These are phyloP conservation scores for Australoheros scitulus DNA, from an alignment of 2,113 vertebrate genomes.

Conservation along the genomic window DNA sequence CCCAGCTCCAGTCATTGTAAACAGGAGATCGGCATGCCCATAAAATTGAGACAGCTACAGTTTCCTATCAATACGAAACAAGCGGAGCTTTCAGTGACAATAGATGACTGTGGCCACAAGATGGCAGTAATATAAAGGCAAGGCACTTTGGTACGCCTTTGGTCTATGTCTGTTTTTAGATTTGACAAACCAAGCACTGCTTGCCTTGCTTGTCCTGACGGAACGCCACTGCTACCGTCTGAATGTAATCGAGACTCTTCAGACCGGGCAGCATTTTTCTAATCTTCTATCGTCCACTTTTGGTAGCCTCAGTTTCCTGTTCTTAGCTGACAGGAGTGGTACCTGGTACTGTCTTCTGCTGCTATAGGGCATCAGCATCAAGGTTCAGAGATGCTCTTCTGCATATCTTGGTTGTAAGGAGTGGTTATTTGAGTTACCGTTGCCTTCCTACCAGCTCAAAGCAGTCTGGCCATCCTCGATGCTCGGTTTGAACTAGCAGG, in stretches of 20 bases:
- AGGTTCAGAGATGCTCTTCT: background rate
- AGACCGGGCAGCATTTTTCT: background rate
- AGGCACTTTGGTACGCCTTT: too few relatives aligned
- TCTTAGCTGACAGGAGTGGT: background rate
- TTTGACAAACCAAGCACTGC: too few relatives aligned
- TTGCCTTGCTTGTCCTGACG: too few relatives aligned
- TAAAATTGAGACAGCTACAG: too few relatives aligned
- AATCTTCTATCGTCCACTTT: background rate
- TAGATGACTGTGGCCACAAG: too few relatives aligned
- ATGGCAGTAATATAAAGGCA: too few relatives aligned
- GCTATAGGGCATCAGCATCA: background rate
- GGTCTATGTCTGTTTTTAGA: too few relatives aligned
- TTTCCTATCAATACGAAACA: too few relatives aligned
- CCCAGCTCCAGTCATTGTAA: too few relatives aligned
- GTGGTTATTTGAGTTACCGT: background rate
- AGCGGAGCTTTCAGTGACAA: too few relatives aligned
- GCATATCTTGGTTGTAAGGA: background rate
- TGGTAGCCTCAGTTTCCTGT: background rate
- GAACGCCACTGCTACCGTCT: too few relatives aligned
- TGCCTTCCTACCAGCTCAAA: background rate
- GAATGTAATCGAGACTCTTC: background rate
- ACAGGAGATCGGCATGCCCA: too few relatives aligned
- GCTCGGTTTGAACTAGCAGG: background rate
- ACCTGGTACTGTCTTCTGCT: background rate
- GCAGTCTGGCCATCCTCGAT: background rate